Conservation (phyloP, 2,797 vertebrate genomes). For the Diplodus sargus region DNA sequence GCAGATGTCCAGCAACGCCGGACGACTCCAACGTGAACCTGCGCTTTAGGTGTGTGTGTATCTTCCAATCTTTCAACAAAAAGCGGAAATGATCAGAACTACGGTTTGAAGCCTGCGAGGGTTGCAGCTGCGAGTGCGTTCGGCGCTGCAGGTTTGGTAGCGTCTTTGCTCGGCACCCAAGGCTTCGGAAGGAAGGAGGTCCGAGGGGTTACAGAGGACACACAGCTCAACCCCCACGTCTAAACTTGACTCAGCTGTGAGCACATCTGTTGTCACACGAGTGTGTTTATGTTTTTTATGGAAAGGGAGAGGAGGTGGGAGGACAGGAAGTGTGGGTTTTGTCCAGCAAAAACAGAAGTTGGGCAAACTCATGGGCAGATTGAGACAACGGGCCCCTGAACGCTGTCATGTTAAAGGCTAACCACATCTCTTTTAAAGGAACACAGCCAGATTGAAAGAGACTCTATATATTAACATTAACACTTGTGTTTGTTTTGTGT, state of each 20-base stretch:
- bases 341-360: not conserved
- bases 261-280: conserved; percentile 67
- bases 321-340: conserved; percentile 19
- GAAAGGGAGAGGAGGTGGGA: conserved; percentile 5
- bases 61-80: conserved; percentile 59
- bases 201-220: conserved; percentile 38
- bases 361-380: not conserved
- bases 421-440: too few relatives aligned
- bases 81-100: conserved; percentile 56
- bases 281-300: conserved; percentile 32
- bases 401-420: too few relatives aligned
- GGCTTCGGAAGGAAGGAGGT: conserved; percentile 59
- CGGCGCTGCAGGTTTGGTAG: conserved; percentile 11
- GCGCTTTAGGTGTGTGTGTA: conserved; percentile 25
- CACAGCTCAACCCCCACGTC: conserved; percentile 22
- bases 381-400: too few relatives aligned
- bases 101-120: conserved; percentile 37
- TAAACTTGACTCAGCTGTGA: conserved; percentile 73
- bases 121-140: conserved; percentile 52
- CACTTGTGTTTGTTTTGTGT: too few relatives aligned
- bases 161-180: conserved; percentile 24
- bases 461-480: too few relatives aligned
- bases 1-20: conserved; percentile 65
- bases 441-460: too few relatives aligned
- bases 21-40: conserved; percentile 54